A percentile compares a stretch with the other conserved stretches of the same genome.
Conservation (phyloP, 2,113 vertebrate genomes). For the Hyperopisus bebe region DNA sequence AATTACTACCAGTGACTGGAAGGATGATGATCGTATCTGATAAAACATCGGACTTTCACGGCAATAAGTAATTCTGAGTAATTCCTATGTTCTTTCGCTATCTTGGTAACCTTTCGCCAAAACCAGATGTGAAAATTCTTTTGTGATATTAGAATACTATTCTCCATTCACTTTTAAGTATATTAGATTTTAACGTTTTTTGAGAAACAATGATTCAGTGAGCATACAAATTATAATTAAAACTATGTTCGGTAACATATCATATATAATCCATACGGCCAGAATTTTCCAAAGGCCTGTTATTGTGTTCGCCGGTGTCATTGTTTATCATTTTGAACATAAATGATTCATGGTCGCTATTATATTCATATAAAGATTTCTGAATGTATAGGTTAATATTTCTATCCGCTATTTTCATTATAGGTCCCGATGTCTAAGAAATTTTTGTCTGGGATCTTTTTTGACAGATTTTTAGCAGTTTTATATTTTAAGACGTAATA, state of each 20-base stretch:
- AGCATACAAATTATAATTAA: background rate
- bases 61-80: background rate
- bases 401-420: background rate
- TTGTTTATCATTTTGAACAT: background rate
- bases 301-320: background rate
- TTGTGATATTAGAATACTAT: background rate
- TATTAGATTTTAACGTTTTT: background rate
- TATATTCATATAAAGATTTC: background rate
- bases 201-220: background rate
- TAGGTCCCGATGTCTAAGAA: background rate
- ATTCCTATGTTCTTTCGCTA: background rate
- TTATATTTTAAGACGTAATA: background rate
- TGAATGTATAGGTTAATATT: background rate
- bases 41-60: conserved; percentile 50
- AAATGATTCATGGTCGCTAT: background rate
- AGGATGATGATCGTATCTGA: conserved; percentile 61
- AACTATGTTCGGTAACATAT: background rate
- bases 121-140: background rate
- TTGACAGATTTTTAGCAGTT: background rate
- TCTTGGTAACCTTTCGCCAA: conserved; percentile 5
- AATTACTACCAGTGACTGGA: conserved; percentile 58
- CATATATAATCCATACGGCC: background rate
- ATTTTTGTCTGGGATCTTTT: background rate
- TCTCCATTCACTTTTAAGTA: background rate
- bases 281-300: background rate